Base-by-base conservation (phyloP, 35 echinoderm and acorn worm species). In the Heliocidaris erythrogramma region DNA sequence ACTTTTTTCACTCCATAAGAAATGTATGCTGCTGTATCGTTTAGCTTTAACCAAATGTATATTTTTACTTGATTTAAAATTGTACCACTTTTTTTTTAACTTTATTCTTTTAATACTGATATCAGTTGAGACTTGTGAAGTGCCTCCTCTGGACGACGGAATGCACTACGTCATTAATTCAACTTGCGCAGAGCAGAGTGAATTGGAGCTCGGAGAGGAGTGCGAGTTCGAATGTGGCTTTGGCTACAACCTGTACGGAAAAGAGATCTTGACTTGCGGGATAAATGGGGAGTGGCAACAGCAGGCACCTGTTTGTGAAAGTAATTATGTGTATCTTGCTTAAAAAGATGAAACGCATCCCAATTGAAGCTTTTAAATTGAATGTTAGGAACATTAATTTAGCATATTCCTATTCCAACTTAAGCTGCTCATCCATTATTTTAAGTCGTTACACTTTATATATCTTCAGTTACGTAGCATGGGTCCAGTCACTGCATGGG, bases 221-320 rank as follows among this genome's bases (percentile, higher is more conserved):
- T 95, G 94, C 53, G 89, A 24, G 29, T 95, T 59, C 42, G 87
- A 92, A 48, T 95, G 94, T 30, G 9, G 4, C 10, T 21, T 47
- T 17, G 94, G 94, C 0, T 95, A 92, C 87, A 10, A 30, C 32
- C 47, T 95, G 16, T 31, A 95, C 42, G 94, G 94, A 12, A 30
- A 21, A 61, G 87, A 50, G 16, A 47, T 60, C 13, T n/a, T 61
- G 18, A 95, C 88, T 9, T 95, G 94, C 61, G 94, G 94, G 7
- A 4, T 42, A 24, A 32, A 32, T 17, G 88, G 88, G 8, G 29
- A 90, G 48, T 95, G 94, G 94, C 30, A 56, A 61, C 94, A 95
- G 21, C 87, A 5, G 2, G 7, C 71, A 7, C 94, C 94, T 14
- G 30, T 31, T 18, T 95, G 94, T 47, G 27, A 61, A 95, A 87